A percentile compares a stretch with the other conserved stretches of the same genome.
Evolutionary conservation across 2,888 invertebrate species (phyloP).

Genomic region (Argyresthia goedartella): DNA sequence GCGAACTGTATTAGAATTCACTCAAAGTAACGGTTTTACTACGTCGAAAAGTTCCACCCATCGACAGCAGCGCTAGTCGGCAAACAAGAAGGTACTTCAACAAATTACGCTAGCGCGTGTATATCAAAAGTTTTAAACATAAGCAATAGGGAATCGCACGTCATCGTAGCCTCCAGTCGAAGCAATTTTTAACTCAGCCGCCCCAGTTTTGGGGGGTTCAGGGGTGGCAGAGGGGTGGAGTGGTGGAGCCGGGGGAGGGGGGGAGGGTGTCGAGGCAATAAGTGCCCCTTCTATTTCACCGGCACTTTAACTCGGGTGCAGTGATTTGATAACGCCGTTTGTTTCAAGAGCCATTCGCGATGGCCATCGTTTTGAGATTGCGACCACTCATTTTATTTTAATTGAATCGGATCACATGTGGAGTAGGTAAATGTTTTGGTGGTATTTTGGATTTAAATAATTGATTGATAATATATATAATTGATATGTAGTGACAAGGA

Average conservation of each 20-base stretch:
- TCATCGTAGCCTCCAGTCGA: background rate
- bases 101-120: background rate
- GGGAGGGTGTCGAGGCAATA: constrained; percentile 39
- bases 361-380: constrained; percentile 42
- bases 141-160: background rate
- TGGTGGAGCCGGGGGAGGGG: constrained; percentile 7
- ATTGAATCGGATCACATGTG: too few species aligned
- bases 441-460: too few species aligned
- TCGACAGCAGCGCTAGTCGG: too few species aligned
- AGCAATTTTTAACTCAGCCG: constrained; percentile 6
- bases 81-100: background rate
- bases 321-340: constrained; percentile 69
- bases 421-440: too few species aligned
- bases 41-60: too few species aligned
- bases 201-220: constrained; percentile 4
- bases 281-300: constrained; percentile 64
- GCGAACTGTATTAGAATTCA: too few species aligned
- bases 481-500: too few species aligned
- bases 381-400: constrained; percentile 27
- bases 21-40: too few species aligned
- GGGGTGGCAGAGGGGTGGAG: constrained; percentile 7
- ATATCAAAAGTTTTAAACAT: background rate
- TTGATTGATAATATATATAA: too few species aligned
- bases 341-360: constrained; percentile 54
- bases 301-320: constrained; percentile 65